Evolutionary conservation across 2,797 vertebrate species (phyloP).

Genomic region (Gambelia wislizenii): DNA sequence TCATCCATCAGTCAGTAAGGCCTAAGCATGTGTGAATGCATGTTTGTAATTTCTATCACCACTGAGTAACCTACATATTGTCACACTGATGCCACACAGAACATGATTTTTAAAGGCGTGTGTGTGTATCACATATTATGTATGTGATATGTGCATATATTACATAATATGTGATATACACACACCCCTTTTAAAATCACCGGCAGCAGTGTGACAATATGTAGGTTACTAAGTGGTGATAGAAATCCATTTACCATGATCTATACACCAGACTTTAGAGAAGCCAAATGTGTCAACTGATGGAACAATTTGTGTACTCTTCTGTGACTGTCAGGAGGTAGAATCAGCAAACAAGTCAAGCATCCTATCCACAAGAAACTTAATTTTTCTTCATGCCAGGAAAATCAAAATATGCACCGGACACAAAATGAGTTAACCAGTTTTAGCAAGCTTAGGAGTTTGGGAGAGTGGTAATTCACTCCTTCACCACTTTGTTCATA

Average conservation of each 20-base stretch:
- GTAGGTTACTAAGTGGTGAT: not conserved
- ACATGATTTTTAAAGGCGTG: too few relatives aligned
- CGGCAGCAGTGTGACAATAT: constrained; percentile 1
- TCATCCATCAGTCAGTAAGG: not conserved
- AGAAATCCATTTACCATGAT: not conserved
- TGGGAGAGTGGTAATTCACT: not conserved
- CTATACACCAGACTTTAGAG: not conserved
- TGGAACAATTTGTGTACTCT: constrained; percentile 25
- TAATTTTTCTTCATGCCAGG: constrained; percentile 40
- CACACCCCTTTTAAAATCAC: constrained; percentile 14
- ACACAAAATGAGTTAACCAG: constrained; percentile 27
- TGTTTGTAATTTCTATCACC: too few relatives aligned
- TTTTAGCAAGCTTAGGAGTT: not conserved
- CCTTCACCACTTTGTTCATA: not conserved
- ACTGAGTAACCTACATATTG: too few relatives aligned
- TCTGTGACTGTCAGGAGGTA: not conserved
- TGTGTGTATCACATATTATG: too few relatives aligned
- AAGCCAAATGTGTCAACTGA: not conserved
- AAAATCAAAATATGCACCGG: constrained; percentile 39
- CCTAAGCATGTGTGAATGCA: not conserved
- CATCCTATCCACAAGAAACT: constrained; percentile 25
- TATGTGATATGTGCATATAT: not conserved
- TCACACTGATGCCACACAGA: too few relatives aligned
- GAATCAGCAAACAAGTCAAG: constrained; percentile 21
- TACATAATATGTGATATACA: not conserved